A percentile compares a stretch with the other conserved stretches of the same genome.
Conservation (phyloP, 1,140 invertebrate species). For the Amphibalanus amphitrite region DNA sequence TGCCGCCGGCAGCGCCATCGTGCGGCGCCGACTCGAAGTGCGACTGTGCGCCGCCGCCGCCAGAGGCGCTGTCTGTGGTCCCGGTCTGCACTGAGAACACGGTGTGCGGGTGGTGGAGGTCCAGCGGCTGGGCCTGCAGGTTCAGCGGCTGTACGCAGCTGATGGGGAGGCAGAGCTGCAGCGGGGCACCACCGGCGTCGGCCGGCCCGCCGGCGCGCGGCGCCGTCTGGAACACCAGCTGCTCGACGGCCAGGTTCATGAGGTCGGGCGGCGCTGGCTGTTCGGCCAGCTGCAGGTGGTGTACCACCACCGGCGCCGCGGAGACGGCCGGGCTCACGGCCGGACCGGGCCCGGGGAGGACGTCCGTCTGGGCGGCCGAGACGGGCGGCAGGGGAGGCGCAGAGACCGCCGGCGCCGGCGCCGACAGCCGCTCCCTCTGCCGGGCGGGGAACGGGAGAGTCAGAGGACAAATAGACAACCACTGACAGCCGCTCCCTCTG, state of each 20-base stretch:
- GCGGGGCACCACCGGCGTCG: neutral
- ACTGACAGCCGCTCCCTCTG: no score
- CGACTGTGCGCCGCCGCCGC: neutral
- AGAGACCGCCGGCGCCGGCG: no score
- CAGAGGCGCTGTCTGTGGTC: no score
- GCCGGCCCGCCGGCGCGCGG: slow-evolving; percentile 7
- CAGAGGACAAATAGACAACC: no score
- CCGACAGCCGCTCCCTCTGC: no score
- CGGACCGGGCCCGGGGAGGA: no score
- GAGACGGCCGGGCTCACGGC: no score
- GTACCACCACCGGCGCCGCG: neutral
- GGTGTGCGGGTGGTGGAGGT: slow-evolving; percentile 13
- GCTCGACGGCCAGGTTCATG: neutral
- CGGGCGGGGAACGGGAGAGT: no score
- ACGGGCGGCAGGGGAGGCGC: no score
- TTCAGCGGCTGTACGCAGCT: slow-evolving; percentile 1
- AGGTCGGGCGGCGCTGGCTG: neutral
- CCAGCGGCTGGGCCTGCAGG: slow-evolving; percentile 11
- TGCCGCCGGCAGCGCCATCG: slow-evolving; percentile 9
- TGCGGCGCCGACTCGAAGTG: slow-evolving; percentile 5
- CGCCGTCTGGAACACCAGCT: slow-evolving; percentile 6
- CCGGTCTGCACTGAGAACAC: neutral
- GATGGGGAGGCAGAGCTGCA: slow-evolving; percentile 6
- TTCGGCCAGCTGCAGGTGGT: neutral
- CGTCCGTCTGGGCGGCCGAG: no score